Base-by-base conservation (phyloP, 2,113 vertebrate genomes). In the Polyodon spathula region DNA sequence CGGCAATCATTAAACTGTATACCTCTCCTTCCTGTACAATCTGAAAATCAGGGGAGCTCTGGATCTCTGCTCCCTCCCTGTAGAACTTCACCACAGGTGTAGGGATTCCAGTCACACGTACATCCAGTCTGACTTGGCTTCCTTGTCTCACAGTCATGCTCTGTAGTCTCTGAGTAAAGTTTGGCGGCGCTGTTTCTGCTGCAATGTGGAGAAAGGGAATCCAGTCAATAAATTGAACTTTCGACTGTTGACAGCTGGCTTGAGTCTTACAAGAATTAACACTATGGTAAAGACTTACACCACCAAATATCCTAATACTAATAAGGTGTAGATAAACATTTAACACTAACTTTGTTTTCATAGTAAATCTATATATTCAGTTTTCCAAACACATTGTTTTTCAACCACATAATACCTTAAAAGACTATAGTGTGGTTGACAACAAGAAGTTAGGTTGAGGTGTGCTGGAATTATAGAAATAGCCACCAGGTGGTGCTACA, bases 1-100 rank as follows among this genome's bases (percentile, higher is more conserved):
- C 92, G 1, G 88, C 89, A 70, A 97, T 96, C 71, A 95, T 81
- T 87, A 99, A 84, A 79, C 93, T 94, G 87, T 97, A 93, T 82
- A 90, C 87, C 76, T 97, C 92, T 73, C 88, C 92, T 68, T 97
- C 93, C 79, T 92, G 91, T 71, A 86, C 79, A 86, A 99, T 94
- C 86, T 88, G 86, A 71, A 98, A 99, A 90, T 98, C 95, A 51
- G 86, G 79, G 61, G 96, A 98, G 88, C 93, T 97, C 81, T 94
- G 94, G 70, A 99, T 99, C 91, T 99, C 96, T 14, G 92, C 94
- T 85, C 96, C 94, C 17, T 99, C 96, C 81, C 94, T 86, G 81
- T 93, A 95, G 82, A 98, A 99, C 85, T 95, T 97, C 76, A 99
- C 91, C 81, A 89, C 86, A 84, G 96, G 95, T 81, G 92, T 86